Evolutionary conservation across 2,888 invertebrate species (phyloP).

Genomic region (Rhabditoides inermis): DNA sequence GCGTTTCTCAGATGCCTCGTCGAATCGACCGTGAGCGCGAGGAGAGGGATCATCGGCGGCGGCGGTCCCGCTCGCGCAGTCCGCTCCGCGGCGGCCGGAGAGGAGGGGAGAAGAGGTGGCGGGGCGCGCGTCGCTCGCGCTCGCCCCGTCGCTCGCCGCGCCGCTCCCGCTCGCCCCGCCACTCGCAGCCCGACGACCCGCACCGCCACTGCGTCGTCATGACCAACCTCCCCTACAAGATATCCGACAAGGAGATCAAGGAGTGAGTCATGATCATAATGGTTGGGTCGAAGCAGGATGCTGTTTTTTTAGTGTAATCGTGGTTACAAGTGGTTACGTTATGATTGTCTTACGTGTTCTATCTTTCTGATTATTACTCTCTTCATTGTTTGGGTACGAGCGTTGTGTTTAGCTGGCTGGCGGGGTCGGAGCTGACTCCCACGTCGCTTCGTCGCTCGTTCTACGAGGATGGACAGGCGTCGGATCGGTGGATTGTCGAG

Average conservation of each 20-base stretch:
- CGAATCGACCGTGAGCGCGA: too few relatives aligned
- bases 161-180: too few relatives aligned
- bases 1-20: too few relatives aligned
- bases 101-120: background rate
- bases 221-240: constrained; percentile 39
- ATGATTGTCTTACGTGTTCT: background rate
- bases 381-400: background rate
- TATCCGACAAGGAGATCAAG: constrained; percentile 27
- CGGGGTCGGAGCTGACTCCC: constrained; percentile 19
- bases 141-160: constrained; percentile 6
- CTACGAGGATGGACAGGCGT: constrained; percentile 33
- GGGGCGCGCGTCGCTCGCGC: background rate
- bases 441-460: constrained; percentile 24
- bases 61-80: constrained; percentile 7
- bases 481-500: constrained; percentile 44
- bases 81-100: background rate
- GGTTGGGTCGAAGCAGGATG: background rate
- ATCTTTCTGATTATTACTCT: background rate
- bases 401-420: constrained; percentile 14
- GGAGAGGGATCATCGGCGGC: too few relatives aligned
- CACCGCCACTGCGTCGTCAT: constrained; percentile 34
- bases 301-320: background rate
- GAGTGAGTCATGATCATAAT: constrained; percentile 20
- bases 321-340: background rate
- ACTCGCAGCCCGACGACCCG: constrained; percentile 19